Evolutionary conservation across 1,140 invertebrate genomes (phyloP).

Genomic region (Magallana ariakensis): DNA sequence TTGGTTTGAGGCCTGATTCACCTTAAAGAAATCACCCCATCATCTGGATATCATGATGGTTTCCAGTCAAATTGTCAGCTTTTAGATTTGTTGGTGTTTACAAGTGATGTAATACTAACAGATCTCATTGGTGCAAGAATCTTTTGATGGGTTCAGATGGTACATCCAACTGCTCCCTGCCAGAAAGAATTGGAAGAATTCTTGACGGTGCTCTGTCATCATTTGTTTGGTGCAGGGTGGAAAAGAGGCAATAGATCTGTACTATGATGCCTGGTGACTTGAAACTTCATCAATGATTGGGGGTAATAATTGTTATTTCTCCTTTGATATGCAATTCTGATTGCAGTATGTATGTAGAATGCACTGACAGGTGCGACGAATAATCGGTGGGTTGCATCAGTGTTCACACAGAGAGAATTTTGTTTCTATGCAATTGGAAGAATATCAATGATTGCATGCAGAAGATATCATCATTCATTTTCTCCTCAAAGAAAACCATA

Average conservation of each 20-base stretch:
- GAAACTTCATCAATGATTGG: neutral
- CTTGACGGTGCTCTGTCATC: neutral
- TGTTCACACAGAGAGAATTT: neutral
- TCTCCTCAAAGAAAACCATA: neutral
- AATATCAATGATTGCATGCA: conserved; percentile 6
- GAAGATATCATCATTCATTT: neutral
- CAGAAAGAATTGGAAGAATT: neutral
- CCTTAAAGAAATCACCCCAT: neutral
- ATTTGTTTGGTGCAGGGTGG: neutral
- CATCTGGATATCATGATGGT: neutral
- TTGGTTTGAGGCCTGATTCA: neutral
- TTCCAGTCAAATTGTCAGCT: neutral
- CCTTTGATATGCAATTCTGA: conserved; percentile 21
- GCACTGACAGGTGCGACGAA: conserved; percentile 1
- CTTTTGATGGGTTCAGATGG: neutral
- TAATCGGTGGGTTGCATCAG: conserved; percentile 17
- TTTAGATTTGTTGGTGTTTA: conserved; percentile 20
- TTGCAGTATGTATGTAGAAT: neutral
- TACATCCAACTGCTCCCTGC: neutral
- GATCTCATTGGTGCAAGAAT: neutral
- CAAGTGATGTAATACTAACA: neutral
- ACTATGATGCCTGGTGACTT: neutral
- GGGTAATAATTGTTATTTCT: neutral
- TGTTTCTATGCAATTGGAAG: neutral
- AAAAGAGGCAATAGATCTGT: neutral